Evolutionary conservation across 2,888 invertebrate species (phyloP).

Genomic region (Orthosia gracilis): DNA sequence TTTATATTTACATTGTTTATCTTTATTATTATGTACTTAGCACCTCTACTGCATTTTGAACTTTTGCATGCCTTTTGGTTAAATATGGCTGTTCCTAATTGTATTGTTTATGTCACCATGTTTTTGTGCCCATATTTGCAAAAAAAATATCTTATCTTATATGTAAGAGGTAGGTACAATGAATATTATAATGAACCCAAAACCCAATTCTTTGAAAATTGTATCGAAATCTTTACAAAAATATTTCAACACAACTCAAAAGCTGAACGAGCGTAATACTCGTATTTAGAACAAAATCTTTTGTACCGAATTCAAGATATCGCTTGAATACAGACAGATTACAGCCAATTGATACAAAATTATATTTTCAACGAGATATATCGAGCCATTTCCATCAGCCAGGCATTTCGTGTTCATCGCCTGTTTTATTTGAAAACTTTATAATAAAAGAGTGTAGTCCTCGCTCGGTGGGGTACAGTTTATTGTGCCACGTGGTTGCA

Average conservation of each 20-base stretch:
- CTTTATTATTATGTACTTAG: too few relatives aligned
- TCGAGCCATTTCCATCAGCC: conserved; percentile 57
- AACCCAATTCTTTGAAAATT: not conserved
- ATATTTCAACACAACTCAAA: conserved; percentile 4
- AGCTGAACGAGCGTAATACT: conserved; percentile 1
- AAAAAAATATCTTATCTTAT: too few relatives aligned
- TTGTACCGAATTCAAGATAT: conserved; percentile 5
- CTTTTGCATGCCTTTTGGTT: too few relatives aligned
- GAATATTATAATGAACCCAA: not conserved
- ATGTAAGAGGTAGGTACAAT: not conserved
- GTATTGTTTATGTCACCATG: too few relatives aligned
- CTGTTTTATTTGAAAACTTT: conserved; percentile 81
- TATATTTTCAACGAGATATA: conserved; percentile 37
- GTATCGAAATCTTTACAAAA: not conserved
- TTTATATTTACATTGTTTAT: too few relatives aligned
- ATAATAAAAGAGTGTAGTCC: conserved; percentile 72
- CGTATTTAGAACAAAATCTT: conserved; percentile 16
- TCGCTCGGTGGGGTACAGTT: conserved; percentile 69
- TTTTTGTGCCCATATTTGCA: too few relatives aligned
- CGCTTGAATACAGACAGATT: conserved; percentile 8
- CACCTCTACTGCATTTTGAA: too few relatives aligned
- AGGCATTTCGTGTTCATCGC: conserved; percentile 76
- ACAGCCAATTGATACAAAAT: conserved; percentile 17
- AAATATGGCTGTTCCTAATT: too few relatives aligned
- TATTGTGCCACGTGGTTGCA: conserved; percentile 74